These are phyloP conservation scores for Geophilus truncorum DNA, from an alignment of 2,888 invertebrate genomes.

Conservation along the genomic window DNA sequence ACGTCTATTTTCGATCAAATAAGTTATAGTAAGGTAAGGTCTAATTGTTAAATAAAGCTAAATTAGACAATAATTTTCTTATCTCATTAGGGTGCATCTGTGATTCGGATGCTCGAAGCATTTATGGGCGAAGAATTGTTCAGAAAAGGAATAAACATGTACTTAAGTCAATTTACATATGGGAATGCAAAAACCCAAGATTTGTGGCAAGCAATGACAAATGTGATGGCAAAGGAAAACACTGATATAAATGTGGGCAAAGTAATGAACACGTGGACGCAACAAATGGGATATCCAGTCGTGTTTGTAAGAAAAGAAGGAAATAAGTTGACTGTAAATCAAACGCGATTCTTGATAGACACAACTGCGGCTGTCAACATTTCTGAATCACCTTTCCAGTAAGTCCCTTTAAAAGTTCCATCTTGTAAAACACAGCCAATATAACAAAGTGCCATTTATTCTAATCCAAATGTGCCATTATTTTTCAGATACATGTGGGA, in stretches of 20 bases:
- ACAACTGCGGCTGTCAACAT: conserved; percentile 55
- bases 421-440: no score
- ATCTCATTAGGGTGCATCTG: conserved; percentile 56
- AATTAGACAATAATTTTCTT: no score
- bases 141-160: conserved; percentile 48
- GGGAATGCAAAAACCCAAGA: background rate
- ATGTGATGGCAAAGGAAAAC: background rate
- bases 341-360: conserved; percentile 70
- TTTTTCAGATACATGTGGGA: conserved; percentile 28
- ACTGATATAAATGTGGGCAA: conserved; percentile 32
- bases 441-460: no score
- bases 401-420: no score
- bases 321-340: conserved; percentile 57
- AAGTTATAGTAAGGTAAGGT: conserved; percentile 88
- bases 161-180: background rate
- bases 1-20: conserved; percentile 86
- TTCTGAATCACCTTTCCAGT: conserved; percentile 47
- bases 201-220: no score
- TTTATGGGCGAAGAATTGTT: conserved; percentile 69
- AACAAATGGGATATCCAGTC: conserved; percentile 81
- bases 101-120: conserved; percentile 81
- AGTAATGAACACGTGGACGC: conserved; percentile 84
- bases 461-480: no score
- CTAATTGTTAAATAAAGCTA: background rate
- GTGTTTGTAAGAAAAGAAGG: conserved; percentile 56